Percentiles rank a stretch among this genome's conserved stretches.
These are phyloP conservation scores for Octonoba sinensis DNA, from an alignment of 2,888 invertebrate species.

Conservation along the genomic window DNA sequence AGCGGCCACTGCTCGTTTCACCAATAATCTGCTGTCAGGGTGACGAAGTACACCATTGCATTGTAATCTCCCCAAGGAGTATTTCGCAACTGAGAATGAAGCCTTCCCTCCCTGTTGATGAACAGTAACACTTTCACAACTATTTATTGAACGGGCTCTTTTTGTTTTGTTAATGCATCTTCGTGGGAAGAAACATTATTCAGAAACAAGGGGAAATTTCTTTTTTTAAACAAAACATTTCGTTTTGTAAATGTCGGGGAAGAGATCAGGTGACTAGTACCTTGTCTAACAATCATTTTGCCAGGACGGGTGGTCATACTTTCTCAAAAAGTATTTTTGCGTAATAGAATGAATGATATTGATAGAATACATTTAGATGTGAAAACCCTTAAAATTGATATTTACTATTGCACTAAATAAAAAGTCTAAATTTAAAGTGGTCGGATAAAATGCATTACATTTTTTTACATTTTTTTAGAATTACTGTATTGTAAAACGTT, in stretches of 20 bases:
- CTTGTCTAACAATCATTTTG: no score
- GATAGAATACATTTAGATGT: no score
- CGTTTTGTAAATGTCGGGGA: background rate
- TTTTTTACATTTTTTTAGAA: no score
- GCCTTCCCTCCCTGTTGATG: constrained; percentile 22
- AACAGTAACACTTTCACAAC: constrained; percentile 48
- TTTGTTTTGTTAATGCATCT: constrained; percentile 3
- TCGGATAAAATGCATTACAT: no score
- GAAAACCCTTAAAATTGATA: no score
- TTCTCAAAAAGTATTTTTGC: no score
- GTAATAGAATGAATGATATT: no score
- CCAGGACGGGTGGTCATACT: no score
- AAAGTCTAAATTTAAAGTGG: no score
- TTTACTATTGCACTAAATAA: no score
- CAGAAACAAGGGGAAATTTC: background rate
- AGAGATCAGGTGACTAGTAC: background rate
- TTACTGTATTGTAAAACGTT: no score
- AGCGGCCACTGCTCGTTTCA: constrained; percentile 37
- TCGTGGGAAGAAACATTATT: constrained; percentile 5
- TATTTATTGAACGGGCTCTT: constrained; percentile 35
- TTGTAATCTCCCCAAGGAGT: constrained; percentile 45
- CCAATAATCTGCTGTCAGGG: constrained; percentile 63
- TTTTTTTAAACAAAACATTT: background rate
- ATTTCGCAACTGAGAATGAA: constrained; percentile 26
- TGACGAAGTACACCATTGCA: constrained; percentile 61